Base-by-base conservation (phyloP, 2,888 invertebrate genomes). In the Hydraecia micacea region DNA sequence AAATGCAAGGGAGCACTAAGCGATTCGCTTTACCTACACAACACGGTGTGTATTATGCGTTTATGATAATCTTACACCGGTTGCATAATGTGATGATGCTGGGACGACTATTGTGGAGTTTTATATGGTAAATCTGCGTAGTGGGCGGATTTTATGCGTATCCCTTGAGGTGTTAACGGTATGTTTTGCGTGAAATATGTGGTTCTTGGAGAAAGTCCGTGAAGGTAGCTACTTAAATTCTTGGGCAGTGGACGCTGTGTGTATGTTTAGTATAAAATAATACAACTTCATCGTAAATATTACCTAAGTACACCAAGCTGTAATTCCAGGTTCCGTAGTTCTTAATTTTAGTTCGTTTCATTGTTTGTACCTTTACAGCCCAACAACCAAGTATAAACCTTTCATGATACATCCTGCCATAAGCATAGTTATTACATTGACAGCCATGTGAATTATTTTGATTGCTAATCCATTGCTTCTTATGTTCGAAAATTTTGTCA, bases 61-160 rank as follows among this genome's bases (percentile, higher is more conserved):
- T 95, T 96, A 96, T 96, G 96, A 95, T 96, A 96, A 96, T 96
- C 91, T 91, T 86, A 91, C 92, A 91, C 91, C 88, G 91, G 93
- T 90, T 93, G 96, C 96, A 96, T 96, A 96, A 96, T 96, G 95
- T 90, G 92, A 96, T 95, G 94, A 93, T 90, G 90, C 90, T 88
- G 92, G 85, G 91, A 93, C 83, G 91, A 91, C 93, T 93, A 90
- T 88, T 87, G 89, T 87, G 92, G 93, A 93, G 92, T 95, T 94
- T 94, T 93, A 88, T 93, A 91, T 90, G 91, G 87, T 92, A 94
- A 95, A 93, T 92, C 91, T 92, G 91, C 90, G 91, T 90, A 90
- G 89, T 92, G 89, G 87, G 91, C 88, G 89, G 90, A 91, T 94
- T 95, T 95, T 94, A 93, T 91, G 91, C 88, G 87, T 87, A 86